Evolutionary conservation across 2,113 vertebrate species (phyloP), one percentile per base, ranked within the genome.

Genomic region (Chitala chitala): DNA sequence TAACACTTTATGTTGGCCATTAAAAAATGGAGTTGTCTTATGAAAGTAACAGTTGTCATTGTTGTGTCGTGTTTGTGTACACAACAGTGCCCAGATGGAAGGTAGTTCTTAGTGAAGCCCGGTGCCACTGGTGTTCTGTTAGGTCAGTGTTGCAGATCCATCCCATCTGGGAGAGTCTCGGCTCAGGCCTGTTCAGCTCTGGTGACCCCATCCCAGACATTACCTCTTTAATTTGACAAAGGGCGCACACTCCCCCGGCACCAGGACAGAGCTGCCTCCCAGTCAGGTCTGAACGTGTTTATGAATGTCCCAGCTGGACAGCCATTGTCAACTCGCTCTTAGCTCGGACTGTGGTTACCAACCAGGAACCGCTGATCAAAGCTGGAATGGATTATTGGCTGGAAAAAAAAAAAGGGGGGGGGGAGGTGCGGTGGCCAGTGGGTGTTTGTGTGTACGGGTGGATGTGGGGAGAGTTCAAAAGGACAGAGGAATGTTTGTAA

Each of bases 331-430:
- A 61, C 10, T 17, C 24, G 29, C 17, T 44, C 26, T 44, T 8
- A 63, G 61, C 48, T 42, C 61, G 54, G 22, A 65, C 73, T 48
- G 20, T 64, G 36, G 63, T 75, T 55, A 15, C 64, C 38, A 0
- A 76, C 76, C 33, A 77, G 2, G n/a, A 42, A 80, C 66, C 77
- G 1, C 53, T 81, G 83, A 89, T 87, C 85, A 90, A 88, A 86
- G 85, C 78, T 81, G 77, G 33, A 13, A 68, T 75, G 81, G 79
- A 82, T 86, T 83, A 78, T 29, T 69, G 80, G 33, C 24, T 7
- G 22, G 17, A 40, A 22, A 74, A 65, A 33, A 42, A 69, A 65
- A 53, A 61, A 31, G 63, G 46, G 72, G 72, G 6, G 72, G 72
- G 36, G 53, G 75, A 70, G 15, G 68, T 70, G n/a, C n/a, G 40